These are phyloP conservation scores for Meloidogyne chitwoodi DNA, from an alignment of 1,140 invertebrate species.

Conservation along the genomic window DNA sequence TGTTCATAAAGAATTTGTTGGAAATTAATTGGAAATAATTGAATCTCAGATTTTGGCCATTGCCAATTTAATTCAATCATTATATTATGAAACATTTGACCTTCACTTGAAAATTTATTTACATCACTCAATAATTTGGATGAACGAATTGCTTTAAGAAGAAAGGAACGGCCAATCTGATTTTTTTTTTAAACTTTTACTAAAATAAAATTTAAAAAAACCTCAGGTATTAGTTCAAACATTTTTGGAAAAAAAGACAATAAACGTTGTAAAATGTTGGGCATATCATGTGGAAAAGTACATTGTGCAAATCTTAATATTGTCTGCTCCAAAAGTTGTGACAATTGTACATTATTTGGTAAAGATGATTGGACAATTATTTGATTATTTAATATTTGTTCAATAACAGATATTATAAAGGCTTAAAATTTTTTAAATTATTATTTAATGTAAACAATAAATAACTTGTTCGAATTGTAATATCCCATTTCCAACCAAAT, in stretches of 20 bases:
- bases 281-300: neutral
- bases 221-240: neutral
- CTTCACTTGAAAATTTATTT: neutral
- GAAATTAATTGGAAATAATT: conserved; percentile 8
- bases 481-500: conserved; percentile 16
- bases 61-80: neutral
- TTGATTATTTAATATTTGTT: neutral
- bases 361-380: neutral
- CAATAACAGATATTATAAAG: neutral
- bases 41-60: conserved; percentile 6
- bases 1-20: neutral
- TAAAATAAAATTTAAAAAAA: neutral
- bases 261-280: neutral
- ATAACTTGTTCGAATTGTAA: neutral
- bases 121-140: conserved; percentile 4
- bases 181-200: neutral
- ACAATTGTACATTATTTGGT: neutral
- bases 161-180: conserved; percentile 1
- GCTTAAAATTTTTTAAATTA: neutral
- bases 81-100: no score
- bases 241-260: neutral
- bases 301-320: conserved; percentile 9
- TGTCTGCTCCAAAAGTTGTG: conserved; percentile 3
- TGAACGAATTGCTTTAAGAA: neutral
- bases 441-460: neutral